Evolutionary conservation across 2,113 vertebrate species (phyloP), one percentile per base, ranked within the genome.

Genomic region (Cichladusa arquata): DNA sequence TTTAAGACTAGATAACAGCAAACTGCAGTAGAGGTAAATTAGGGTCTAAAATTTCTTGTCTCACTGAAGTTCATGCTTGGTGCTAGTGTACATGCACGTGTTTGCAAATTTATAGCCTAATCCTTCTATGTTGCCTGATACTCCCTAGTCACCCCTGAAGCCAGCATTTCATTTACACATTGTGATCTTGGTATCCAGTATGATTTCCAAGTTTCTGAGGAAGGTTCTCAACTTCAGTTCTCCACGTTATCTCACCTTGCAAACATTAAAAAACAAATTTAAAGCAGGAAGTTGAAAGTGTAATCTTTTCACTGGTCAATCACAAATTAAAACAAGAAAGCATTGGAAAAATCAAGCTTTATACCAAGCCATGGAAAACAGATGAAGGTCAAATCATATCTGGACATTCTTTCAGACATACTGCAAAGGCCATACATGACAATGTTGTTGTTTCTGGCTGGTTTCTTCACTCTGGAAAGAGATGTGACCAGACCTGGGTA

Each of bases 381-480:
- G 58, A 95, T 44, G 65, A 96, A 92, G 88, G 93, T 95, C 90
- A 97, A 93, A 62, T 86, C 76, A 83, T 96, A 95, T 71, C 72
- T 86, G 64, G 57, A 92, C 93, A 88, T 81, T 88, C 73, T 92
- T 94, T 95, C 85, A 95, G 83, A 91, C 60, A 86, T 86, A 71
- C 85, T 91, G 86, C 71, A 93, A 93, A 94, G 19, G 57, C 64
- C 72, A 56, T 56, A 85, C 45, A 33, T 89, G 76, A 91, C 79
- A 91, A 91, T 36, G n/a, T 66, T 92, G 70, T 61, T 82, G 71
- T 50, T 86, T 73, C 83, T 92, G 93, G 42, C 76, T 92, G 26
- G 9, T 0, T 88, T 94, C 70, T 81, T 58, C 73, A 65, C 34
- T 88, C 47, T 91, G 90, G 78, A 86, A 71, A 64, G 71, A 93